Evolutionary conservation across 1,140 invertebrate species (phyloP).

Genomic region (Aphaenogaster ashmeadi): DNA sequence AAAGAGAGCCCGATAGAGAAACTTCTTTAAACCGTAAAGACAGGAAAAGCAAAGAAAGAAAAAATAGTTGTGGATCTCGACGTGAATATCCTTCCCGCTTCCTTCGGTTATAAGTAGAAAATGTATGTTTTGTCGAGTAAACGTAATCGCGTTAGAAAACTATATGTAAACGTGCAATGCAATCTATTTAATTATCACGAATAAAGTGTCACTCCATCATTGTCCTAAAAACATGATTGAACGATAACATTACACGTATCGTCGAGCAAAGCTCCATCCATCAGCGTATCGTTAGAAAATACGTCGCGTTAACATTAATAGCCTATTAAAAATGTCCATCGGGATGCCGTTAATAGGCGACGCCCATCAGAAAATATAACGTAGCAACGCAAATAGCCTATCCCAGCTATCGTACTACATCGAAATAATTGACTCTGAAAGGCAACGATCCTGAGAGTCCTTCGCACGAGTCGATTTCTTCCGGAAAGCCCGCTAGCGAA

Average conservation of each 20-base stretch:
- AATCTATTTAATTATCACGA: background rate
- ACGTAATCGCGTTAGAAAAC: background rate
- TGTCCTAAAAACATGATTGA: background rate
- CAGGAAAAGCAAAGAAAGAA: background rate
- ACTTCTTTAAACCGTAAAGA: background rate
- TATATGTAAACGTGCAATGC: background rate
- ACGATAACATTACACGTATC: conserved; percentile 1
- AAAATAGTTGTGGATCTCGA: background rate
- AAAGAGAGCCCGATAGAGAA: background rate
- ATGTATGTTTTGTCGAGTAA: background rate
- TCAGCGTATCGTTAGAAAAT: conserved; percentile 10
- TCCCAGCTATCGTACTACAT: background rate
- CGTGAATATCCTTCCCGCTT: background rate
- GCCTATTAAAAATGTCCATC: conserved; percentile 35
- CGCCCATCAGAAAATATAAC: background rate
- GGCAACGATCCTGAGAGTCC: background rate
- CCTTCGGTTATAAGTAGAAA: background rate
- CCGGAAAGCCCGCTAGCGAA: background rate
- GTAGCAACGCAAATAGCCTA: background rate
- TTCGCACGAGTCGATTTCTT: background rate
- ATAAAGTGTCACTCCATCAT: background rate
- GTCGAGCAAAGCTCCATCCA: background rate
- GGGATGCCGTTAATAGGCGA: conserved; percentile 6
- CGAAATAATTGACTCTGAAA: background rate
- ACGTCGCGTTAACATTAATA: conserved; percentile 23